Evolutionary conservation across 1,140 invertebrate genomes (phyloP).

Genomic region (Gonioctena quinquepunctata): DNA sequence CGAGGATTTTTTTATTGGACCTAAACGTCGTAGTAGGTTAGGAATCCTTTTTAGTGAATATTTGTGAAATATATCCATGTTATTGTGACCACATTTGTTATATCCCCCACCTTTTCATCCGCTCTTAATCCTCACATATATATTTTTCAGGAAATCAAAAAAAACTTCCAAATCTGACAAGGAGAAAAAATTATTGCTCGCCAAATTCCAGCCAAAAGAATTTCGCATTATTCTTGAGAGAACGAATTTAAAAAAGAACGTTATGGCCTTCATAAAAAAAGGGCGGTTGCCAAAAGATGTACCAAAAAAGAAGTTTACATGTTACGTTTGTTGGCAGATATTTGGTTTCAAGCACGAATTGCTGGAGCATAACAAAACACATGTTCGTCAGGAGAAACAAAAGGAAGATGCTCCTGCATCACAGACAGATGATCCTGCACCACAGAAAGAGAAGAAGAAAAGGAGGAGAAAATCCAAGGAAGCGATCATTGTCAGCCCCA

Average conservation of each 20-base stretch:
- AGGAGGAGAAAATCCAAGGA: neutral
- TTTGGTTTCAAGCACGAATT: conserved; percentile 21
- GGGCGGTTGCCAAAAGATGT: neutral
- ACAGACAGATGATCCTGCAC: neutral
- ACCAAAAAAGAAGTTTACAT: conserved; percentile 17
- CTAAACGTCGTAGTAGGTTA: too few relatives aligned
- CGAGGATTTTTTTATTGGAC: too few relatives aligned
- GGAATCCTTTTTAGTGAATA: too few relatives aligned
- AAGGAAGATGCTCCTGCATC: neutral
- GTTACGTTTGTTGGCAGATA: conserved; percentile 29
- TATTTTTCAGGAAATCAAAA: too few relatives aligned
- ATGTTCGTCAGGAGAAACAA: conserved; percentile 20
- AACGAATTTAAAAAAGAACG: neutral
- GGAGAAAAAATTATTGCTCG: neutral
- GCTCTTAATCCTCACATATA: too few relatives aligned
- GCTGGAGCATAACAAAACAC: conserved; percentile 20
- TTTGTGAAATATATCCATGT: too few relatives aligned
- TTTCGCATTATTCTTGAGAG: neutral
- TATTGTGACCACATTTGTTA: too few relatives aligned
- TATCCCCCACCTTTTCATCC: too few relatives aligned
- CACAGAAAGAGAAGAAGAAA: neutral
- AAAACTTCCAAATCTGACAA: too few relatives aligned
- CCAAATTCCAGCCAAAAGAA: neutral
- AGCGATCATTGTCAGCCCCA: neutral
- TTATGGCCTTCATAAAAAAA: neutral